phyloP scores from a whole-genome alignment of 2,113 vertebrate species.

The Psilopsiagon aymara region DNA sequence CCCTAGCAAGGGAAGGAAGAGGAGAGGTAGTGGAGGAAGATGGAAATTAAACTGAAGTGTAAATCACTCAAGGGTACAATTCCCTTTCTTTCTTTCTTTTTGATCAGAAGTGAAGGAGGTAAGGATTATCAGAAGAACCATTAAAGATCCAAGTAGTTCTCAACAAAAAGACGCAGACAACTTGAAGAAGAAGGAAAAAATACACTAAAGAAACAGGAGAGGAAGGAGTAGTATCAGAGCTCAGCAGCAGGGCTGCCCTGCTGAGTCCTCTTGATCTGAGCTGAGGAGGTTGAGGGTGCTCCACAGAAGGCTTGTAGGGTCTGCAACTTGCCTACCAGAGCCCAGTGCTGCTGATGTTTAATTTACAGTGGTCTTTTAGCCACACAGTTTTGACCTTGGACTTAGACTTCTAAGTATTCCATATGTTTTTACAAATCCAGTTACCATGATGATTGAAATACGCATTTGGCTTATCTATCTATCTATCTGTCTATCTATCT shows the following conservation, averaged over 20 bases:
- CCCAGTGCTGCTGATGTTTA: background rate
- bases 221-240: background rate
- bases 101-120: constrained; percentile 69
- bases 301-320: background rate
- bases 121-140: constrained; percentile 61
- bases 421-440: background rate
- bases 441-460: background rate
- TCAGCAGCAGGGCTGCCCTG: background rate
- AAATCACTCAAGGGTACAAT: constrained; percentile 65
- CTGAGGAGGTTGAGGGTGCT: background rate
- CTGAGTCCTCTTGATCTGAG: background rate
- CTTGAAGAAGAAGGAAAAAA: constrained; percentile 42
- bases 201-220: constrained; percentile 5
- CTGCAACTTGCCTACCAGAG: background rate
- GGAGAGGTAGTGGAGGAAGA: background rate
- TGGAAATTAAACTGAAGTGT: constrained; percentile 66
- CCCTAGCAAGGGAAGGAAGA: constrained; percentile 31
- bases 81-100: constrained; percentile 58
- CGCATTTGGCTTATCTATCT: background rate
- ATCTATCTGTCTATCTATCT: background rate
- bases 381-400: background rate
- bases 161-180: constrained; percentile 4
- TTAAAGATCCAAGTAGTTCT: constrained; percentile 63
- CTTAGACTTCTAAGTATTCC: background rate
- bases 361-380: background rate